A percentile compares a stretch with the other conserved stretches of the same genome.
phyloP scores from a whole-genome alignment of 2,113 vertebrate species.

The Forbesichthys papilliferus region DNA sequence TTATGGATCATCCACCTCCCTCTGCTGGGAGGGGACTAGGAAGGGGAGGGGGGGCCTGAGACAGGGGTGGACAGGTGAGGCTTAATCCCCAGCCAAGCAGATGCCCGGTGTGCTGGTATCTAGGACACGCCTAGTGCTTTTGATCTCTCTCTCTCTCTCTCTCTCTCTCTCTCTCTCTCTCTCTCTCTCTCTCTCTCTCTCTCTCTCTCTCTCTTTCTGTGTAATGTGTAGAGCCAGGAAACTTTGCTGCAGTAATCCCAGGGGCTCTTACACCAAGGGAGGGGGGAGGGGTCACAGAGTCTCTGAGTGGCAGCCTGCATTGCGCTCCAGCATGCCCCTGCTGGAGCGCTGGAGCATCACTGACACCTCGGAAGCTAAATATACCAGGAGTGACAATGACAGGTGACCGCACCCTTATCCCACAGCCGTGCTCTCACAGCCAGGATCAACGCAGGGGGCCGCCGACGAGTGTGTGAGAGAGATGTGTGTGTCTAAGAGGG shows the following conservation, averaged over 20 bases:
- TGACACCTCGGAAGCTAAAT: slow-evolving; percentile 67
- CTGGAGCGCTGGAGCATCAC: slow-evolving; percentile 43
- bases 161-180: neutral
- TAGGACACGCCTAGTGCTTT: slow-evolving; percentile 41
- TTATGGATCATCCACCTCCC: slow-evolving; percentile 20
- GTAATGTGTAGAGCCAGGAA: slow-evolving; percentile 55
- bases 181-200: slow-evolving; percentile 4
- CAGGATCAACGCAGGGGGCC: slow-evolving; percentile 52
- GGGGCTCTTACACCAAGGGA: slow-evolving; percentile 44
- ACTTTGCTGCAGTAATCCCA: slow-evolving; percentile 56
- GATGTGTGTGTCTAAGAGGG: slow-evolving; percentile 12
- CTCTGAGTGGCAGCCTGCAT: slow-evolving; percentile 65
- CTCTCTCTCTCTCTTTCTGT: slow-evolving; percentile 35
- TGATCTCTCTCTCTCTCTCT: slow-evolving; percentile 24
- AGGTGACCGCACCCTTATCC: slow-evolving; percentile 54
- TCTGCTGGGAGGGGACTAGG: slow-evolving; percentile 8
- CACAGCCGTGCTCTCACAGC: slow-evolving; percentile 33
- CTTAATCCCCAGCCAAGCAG: slow-evolving; percentile 54
- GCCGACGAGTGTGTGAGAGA: slow-evolving; percentile 34
- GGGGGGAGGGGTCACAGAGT: slow-evolving; percentile 22
- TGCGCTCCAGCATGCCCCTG: slow-evolving; percentile 19
- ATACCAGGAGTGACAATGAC: slow-evolving; percentile 56
- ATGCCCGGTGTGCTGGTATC: slow-evolving; percentile 53
- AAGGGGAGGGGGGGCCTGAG: neutral
- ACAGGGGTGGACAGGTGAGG: slow-evolving; percentile 57